Base-by-base conservation (phyloP, 2,888 invertebrate species). In the Andrena praecox region DNA sequence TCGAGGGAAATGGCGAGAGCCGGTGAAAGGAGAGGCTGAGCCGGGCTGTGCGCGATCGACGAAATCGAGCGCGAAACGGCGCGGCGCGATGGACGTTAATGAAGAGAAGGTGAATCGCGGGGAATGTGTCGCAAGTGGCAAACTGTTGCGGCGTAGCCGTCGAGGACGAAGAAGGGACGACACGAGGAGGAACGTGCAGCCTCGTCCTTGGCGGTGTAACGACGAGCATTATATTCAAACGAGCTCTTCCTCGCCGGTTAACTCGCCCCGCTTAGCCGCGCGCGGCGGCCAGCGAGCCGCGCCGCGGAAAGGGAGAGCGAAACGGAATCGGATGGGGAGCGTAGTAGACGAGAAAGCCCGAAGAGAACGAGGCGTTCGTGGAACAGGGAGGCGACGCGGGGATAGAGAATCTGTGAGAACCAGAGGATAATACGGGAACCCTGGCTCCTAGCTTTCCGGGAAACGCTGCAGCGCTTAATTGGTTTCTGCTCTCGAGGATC, bases 401-500 rank as follows among this genome's bases (percentile, higher is more conserved):
- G 31, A 67, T 77, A 52, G 80, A 64, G 75, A 79, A 81, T 79
- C 74, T 86, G 84, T 87, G 88, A 68, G 81, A 87, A 87, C 80
- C 59, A 29, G 67, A 66, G 85, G 78, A 87, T 87, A 80, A 87
- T 74, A 24, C 74, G 66, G 52, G 82, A 77, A 82, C 70, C 66
- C 77, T 63, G 73, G 76, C 85, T 82, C 66, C 78, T 63, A 71
- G 73, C 76, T 84, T 87, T 81, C 82, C 85, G 80, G 88, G 86
- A 82, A 87, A 87, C 64, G 82, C 75, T 74, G 64, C 24, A 63
- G 59, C 82, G 82, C 81, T 83, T 87, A 87, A 87, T 87, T 88
- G 86, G 80, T 88, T 88, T 88, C 87, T 75, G 72, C 82, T 84
- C 80, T 79, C 77, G 77, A 62, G 85, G 48, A 68, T 84, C 69